Base-by-base conservation (phyloP, 1,140 invertebrate genomes). In the Latrodectus geometricus region DNA sequence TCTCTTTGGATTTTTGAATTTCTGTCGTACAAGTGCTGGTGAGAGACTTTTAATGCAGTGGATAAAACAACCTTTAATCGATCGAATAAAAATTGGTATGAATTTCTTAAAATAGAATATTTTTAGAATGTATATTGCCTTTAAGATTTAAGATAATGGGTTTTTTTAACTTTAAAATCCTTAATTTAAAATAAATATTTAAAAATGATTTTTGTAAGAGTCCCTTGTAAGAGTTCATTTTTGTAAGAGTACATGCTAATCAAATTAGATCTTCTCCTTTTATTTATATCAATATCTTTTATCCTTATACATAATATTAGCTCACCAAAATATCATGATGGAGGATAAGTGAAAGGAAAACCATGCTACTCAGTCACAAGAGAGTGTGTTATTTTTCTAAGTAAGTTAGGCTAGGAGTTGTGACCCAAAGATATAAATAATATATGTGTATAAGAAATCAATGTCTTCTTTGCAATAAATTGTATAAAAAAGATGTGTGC, bases 1-100 rank as follows among this genome's bases (percentile, higher is more conserved):
- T 90, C 90, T 98, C 66, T 91, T 95, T 50, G 95, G 94, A 0
- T 91, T 98, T 21, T 91, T 99, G 7, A 96, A 99, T 91, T 94
- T 94, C 90, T 98, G 97, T 91, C 93, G 95, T 70, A 98, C 97
- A 0, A 91, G 95, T 20, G 96, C 96, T 89, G 97, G 97, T 8
- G 94, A 93, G 88, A 91, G 92, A 88, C 91, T 99, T 3, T 92
- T 99, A 87, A 93, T 94, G 8, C 95, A 97, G 90, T 99, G 97
- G 97, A 92, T 99, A 4, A 95, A 97, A 89, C 97, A 98, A 90
- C 97, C 97, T 0, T 92, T 98, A 17, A 93, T 95, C 69, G 96
- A 98, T 89, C 89, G 91, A 9, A 91, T 91, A 76, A 92, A 90
- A 87, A 93, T 93, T 88, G 91, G 92, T 92, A 88, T 84, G 87